phyloP scores from a whole-genome alignment of 2,888 invertebrate genomes.

The Harmothoe impar region DNA sequence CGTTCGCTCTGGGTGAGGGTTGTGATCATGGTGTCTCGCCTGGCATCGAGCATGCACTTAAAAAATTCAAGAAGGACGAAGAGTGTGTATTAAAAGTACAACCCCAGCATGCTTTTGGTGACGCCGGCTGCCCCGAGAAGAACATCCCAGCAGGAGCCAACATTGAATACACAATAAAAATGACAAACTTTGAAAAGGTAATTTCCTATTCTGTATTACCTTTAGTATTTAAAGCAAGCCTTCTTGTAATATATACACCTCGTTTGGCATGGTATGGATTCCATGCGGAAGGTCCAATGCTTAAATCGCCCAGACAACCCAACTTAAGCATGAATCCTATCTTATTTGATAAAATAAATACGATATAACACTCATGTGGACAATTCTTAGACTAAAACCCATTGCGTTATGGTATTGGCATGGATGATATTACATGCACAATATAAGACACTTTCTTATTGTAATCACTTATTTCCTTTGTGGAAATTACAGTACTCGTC shows the following conservation, averaged over 20 bases:
- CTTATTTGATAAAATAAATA: too few species aligned
- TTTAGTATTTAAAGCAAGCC: too few species aligned
- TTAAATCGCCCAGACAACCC: neutral
- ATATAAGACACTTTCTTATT: too few species aligned
- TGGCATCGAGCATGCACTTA: slow-evolving; percentile 85
- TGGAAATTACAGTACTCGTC: too few species aligned
- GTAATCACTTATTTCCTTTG: too few species aligned
- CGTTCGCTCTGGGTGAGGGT: slow-evolving; percentile 94
- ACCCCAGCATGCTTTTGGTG: slow-evolving; percentile 92
- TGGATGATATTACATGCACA: too few species aligned
- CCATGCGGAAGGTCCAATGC: too few species aligned
- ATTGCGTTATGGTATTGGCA: too few species aligned
- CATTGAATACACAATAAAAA: slow-evolving; percentile 89
- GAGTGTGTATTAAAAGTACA: slow-evolving; percentile 87
- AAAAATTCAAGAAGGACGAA: slow-evolving; percentile 92
- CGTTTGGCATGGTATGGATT: neutral
- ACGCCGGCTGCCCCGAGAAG: slow-evolving; percentile 88
- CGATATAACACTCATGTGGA: too few species aligned
- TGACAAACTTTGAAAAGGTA: slow-evolving; percentile 93
- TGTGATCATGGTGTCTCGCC: slow-evolving; percentile 89
- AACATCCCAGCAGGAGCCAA: slow-evolving; percentile 90
- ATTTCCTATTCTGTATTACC: too few species aligned
- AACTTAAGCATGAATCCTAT: too few species aligned
- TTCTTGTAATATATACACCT: neutral
- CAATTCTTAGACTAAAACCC: too few species aligned